Evolutionary conservation across 2,797 vertebrate genomes (phyloP), one percentile per base, ranked within the genome.

Genomic region (Phoebastria nigripes): DNA sequence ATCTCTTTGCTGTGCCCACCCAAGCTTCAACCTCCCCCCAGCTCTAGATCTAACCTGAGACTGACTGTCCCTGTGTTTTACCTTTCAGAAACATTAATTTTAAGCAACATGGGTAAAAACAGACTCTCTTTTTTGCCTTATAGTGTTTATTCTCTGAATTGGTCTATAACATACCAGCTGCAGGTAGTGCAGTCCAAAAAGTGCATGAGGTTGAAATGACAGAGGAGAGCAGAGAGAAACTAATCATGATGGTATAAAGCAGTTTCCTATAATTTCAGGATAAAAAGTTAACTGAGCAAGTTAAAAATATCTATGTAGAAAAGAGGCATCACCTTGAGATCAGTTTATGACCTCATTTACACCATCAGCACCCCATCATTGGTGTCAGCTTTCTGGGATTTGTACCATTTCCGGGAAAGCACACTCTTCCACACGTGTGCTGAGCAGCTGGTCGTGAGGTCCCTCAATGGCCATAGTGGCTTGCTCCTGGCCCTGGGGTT

Each of bases 391-490:
- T 59, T 84, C 46, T 39, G 37, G 18, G 10, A 47, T 58, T 55
- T 44, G 6, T 44, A 49, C 26, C 12, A 8, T 67, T 87, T 71
- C 44, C 42, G 49, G 55, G 33, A 52, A 4, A 47, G 10, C 4
- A 2, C 8, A 28, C 3, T 51, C 13, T 71, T 63, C 12, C 51
- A 25, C 15, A 22, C 1, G 0, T 20, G 25, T 54, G 26, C 22
- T 54, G 37, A 80, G 42, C 54, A 72, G 28, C 13, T 58, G 33
- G 8, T 33, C 4, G 1, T 37, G 37, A 9, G 1, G 21, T 42
- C 33, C 19, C 22, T 46, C 1, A 0, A 8, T 25, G 33, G 55
- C 0, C 1, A 46, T 3, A 4, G 28, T n/a, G 16, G 9, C 11
- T 25, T 62, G 28, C 13, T 46, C 7, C 56, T 49, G 37, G 20